Conservation (phyloP, 64 coral and sea anemone genomes). For the Acropora tenuis region DNA sequence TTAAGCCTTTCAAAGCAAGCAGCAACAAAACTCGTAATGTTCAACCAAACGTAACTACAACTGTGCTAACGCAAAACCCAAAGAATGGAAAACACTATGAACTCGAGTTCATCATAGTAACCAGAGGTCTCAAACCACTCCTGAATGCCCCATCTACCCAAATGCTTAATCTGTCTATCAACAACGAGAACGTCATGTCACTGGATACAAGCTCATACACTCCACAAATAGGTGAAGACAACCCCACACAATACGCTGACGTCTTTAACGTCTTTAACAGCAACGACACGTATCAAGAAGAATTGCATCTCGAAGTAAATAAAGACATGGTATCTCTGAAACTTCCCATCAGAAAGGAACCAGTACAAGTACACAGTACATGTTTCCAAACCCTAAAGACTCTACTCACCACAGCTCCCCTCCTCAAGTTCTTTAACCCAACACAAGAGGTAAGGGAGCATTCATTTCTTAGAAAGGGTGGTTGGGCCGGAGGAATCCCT, state of each 20-base stretch:
- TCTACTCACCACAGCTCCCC: no score
- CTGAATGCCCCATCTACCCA: conserved; percentile 42
- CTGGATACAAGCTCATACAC: background rate
- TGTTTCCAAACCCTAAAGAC: no score
- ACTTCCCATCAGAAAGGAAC: no score
- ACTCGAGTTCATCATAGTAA: conserved; percentile 14
- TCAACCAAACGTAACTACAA: conserved; percentile 22
- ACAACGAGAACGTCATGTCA: conserved; percentile 47
- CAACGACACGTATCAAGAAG: conserved; percentile 15
- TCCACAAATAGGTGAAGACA: background rate
- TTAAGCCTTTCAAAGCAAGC: background rate
- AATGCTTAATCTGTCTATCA: conserved; percentile 22
- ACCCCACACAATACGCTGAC: background rate
- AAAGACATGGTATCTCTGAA: no score
- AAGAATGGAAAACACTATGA: conserved; percentile 16
- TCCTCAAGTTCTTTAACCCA: no score
- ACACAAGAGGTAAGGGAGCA: no score
- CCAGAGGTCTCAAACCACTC: conserved; percentile 12
- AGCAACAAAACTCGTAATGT: conserved; percentile 35
- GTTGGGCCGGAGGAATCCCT: background rate
- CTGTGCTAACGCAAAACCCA: conserved; percentile 22
- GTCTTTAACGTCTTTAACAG: conserved; percentile 18
- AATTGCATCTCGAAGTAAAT: background rate
- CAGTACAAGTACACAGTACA: no score
- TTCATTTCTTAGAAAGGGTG: background rate